Percentiles rank a stretch among this genome's conserved stretches.
These are phyloP conservation scores for Takifugu ocellatus DNA, from an alignment of 2,797 vertebrate genomes.

Conservation along the genomic window DNA sequence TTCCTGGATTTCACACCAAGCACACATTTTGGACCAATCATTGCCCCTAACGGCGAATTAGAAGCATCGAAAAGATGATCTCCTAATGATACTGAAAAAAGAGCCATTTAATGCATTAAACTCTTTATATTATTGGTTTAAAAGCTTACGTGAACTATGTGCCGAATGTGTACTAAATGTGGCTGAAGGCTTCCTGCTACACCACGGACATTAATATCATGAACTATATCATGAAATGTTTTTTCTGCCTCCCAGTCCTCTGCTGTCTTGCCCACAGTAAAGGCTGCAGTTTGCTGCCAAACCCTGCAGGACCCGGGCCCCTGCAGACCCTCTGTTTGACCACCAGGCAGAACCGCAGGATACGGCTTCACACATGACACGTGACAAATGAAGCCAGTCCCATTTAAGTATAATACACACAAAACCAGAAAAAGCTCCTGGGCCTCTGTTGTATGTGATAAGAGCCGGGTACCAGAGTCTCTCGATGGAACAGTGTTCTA, in stretches of 20 bases:
- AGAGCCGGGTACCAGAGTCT: slow-evolving; percentile 28
- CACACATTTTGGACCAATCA: neutral
- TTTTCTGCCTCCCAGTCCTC: neutral
- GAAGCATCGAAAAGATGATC: neutral
- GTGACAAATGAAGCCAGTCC: slow-evolving; percentile 41
- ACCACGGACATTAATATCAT: neutral
- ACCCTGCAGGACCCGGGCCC: slow-evolving; percentile 29
- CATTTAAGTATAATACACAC: slow-evolving; percentile 47
- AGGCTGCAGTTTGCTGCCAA: slow-evolving; percentile 32
- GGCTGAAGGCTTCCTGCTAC: neutral
- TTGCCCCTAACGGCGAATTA: no score
- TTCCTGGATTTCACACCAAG: neutral
- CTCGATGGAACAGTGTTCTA: slow-evolving; percentile 39
- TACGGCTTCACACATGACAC: slow-evolving; percentile 49
- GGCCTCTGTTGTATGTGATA: slow-evolving; percentile 53
- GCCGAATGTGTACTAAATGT: no score
- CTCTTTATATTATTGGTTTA: no score
- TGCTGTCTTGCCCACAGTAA: slow-evolving; percentile 34
- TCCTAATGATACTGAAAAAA: neutral
- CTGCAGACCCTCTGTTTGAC: slow-evolving; percentile 37
- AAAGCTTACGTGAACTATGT: no score
- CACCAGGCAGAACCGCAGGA: slow-evolving; percentile 43
- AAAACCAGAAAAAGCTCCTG: slow-evolving; percentile 10
- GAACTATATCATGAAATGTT: neutral
- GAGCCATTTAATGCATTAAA: no score